phyloP scores from a whole-genome alignment of 2,113 vertebrate species.

The Phycodurus eques region DNA sequence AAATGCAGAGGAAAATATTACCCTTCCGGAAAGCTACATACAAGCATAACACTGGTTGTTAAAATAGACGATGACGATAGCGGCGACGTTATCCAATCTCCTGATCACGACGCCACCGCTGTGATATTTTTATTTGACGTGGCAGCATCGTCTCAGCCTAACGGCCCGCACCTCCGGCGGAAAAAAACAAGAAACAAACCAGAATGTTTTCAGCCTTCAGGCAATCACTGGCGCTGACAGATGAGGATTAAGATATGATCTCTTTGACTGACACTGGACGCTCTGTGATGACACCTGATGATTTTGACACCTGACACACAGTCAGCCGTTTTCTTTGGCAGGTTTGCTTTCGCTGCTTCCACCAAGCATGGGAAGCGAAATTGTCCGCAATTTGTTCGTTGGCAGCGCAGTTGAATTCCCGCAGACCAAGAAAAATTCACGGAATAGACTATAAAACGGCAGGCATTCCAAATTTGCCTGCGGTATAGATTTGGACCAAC shows the following conservation, averaged over 20 bases:
- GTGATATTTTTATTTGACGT: neutral
- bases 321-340: neutral
- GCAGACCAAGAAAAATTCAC: too few species aligned
- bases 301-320: neutral
- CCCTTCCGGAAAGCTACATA: neutral
- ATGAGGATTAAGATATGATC: slow-evolving; percentile 38
- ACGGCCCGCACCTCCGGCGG: too few species aligned
- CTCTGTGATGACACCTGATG: neutral
- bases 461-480: too few species aligned
- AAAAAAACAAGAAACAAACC: neutral
- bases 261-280: neutral
- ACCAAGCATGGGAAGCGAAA: too few species aligned
- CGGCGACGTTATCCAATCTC: neutral
- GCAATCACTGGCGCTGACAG: slow-evolving; percentile 34
- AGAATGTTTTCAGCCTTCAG: slow-evolving; percentile 6
- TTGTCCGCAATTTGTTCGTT: too few species aligned
- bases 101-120: neutral
- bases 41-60: neutral
- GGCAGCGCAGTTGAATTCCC: too few species aligned
- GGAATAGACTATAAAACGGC: too few species aligned
- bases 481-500: too few species aligned
- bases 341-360: neutral
- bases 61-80: neutral
- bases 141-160: neutral
- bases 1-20: neutral